Conservation (phyloP, 2,797 vertebrate genomes). For the Galago senegalensis region DNA sequence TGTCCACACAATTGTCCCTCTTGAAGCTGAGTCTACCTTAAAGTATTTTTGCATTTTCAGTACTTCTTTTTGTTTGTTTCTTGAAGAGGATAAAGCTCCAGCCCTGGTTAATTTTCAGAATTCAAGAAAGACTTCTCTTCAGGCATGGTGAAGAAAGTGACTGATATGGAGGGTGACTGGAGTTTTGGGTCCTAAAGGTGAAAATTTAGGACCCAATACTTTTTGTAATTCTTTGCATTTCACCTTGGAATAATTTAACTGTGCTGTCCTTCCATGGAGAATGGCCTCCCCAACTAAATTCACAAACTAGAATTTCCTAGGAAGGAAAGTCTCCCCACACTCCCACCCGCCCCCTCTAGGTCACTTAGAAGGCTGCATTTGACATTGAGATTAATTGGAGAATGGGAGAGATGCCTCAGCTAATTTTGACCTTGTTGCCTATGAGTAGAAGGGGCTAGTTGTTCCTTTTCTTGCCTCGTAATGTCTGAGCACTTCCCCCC, state of each 20-base stretch:
- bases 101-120: slow-evolving; percentile 68
- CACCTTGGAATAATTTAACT: slow-evolving; percentile 33
- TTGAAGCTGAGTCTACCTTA: slow-evolving; percentile 77
- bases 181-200: slow-evolving; percentile 8
- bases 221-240: slow-evolving; percentile 21
- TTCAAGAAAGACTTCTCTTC: slow-evolving; percentile 54
- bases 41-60: slow-evolving; percentile 80
- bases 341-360: background rate
- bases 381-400: slow-evolving; percentile 57
- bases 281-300: slow-evolving; percentile 57
- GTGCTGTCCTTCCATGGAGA: slow-evolving; percentile 11
- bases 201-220: background rate
- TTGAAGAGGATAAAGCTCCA: slow-evolving; percentile 62
- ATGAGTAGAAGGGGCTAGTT: background rate
- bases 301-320: slow-evolving; percentile 46
- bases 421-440: background rate
- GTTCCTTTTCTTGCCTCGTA: slow-evolving; percentile 18
- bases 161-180: background rate
- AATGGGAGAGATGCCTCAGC: background rate
- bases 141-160: slow-evolving; percentile 49
- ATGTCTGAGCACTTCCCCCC: background rate
- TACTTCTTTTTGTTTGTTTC: slow-evolving; percentile 76
- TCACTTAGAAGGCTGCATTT: slow-evolving; percentile 10
- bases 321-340: slow-evolving; percentile 4
- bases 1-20: slow-evolving; percentile 82